These are phyloP conservation scores for Trematomus bernacchii DNA, from an alignment of 2,797 vertebrate genomes.

Conservation along the genomic window DNA sequence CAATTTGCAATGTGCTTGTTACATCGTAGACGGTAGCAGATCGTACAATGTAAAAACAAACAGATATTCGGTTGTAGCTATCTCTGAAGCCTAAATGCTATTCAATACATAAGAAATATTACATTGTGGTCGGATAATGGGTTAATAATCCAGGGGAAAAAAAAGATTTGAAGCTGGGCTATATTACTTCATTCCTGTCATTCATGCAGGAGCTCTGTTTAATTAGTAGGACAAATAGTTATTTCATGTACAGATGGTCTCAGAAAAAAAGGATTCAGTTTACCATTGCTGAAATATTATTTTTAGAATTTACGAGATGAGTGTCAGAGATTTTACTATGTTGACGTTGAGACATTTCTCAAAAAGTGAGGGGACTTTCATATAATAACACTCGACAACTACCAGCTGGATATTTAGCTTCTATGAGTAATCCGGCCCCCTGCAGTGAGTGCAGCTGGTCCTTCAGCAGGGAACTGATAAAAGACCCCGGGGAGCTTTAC, in stretches of 20 bases:
- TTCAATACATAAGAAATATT: background rate
- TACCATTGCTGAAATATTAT: no score
- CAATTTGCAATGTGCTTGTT: background rate
- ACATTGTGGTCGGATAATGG: background rate
- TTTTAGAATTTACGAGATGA: background rate
- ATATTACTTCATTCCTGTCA: no score
- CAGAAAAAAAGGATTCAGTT: no score
- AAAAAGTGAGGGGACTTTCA: slow-evolving; percentile 55
- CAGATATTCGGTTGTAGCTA: background rate
- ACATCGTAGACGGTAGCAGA: background rate
- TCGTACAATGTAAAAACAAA: background rate
- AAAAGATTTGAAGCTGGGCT: no score
- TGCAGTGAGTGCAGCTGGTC: slow-evolving; percentile 69
- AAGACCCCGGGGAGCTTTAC: slow-evolving; percentile 65
- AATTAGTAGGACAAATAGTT: no score
- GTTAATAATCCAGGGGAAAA: background rate
- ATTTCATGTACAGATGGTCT: no score
- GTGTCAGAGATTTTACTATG: background rate
- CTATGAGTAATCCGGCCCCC: slow-evolving; percentile 55
- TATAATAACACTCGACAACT: slow-evolving; percentile 33
- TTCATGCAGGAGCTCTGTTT: background rate
- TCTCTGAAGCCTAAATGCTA: background rate
- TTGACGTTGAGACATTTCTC: background rate
- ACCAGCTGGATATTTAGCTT: slow-evolving; percentile 54
- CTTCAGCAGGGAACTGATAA: slow-evolving; percentile 73